Evolutionary conservation across 1,140 invertebrate species (phyloP), one percentile per base, ranked within the genome.

Genomic region (Homarus americanus): DNA sequence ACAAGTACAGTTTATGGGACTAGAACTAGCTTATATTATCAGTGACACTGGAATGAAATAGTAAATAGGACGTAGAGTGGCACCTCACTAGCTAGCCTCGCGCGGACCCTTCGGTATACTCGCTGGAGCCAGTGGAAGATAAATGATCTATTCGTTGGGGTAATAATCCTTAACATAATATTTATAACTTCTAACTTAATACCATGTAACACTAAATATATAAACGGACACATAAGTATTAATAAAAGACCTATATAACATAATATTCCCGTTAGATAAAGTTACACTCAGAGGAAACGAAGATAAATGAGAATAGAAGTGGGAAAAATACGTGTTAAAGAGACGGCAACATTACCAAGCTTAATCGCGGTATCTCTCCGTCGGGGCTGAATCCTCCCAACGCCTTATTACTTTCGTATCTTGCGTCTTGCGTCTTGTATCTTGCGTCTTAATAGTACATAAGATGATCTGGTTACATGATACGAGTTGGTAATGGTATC

Each of bases 61-160:
- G 17, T 17, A 28, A 41, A 32, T 44, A 79, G 20, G 49, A 79
- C 12, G 28, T 36, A 9, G 9, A n/a, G 28, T 75, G 83, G 83
- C 83, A 85, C 72, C 83, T 85, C 72, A 1, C n/a, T 69, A 2
- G 34, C 83, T 85, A 85, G 83, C 83, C 83, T 85, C 83, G 83
- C 83, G 34, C 83, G 40, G 69, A 44, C 69, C 83, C 34, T 66
- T 41, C 36, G 24, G 36, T 44, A 41, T 20, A 34, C 40, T 20
- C 58, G 82, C 69, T 41, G 36, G 15, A 38, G 82, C 63, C 82
- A 72, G 38, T 69, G 83, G 38, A 73, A 73, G 58, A 85, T 73
- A 85, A 49, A 44, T 49, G n/a, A 69, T 36, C 38, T 44, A 69
- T 85, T 41, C 75, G 83, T 28, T 85, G 83, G 83, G 66, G 38